Evolutionary conservation across 1,140 invertebrate species (phyloP).

Genomic region (Lordiphosa collinella): DNA sequence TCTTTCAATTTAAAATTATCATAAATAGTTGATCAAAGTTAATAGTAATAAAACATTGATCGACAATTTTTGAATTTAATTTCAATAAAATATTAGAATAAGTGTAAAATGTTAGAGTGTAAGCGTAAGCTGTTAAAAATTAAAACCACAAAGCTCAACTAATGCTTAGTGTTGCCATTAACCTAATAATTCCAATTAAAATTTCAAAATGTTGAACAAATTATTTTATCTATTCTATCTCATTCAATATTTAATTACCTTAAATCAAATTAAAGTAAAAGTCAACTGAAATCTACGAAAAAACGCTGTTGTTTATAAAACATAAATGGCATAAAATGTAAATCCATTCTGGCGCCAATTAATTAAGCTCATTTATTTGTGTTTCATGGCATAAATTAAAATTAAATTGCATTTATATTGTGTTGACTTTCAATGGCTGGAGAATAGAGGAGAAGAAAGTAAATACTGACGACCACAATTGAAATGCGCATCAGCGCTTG

Average conservation of each 20-base stretch:
- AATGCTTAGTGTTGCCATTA: too few species aligned
- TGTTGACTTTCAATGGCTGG: conserved; percentile 11
- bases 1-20: too few species aligned
- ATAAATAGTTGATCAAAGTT: too few species aligned
- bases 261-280: background rate
- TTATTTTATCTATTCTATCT: too few species aligned
- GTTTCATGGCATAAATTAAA: conserved; percentile 40
- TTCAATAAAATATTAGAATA: too few species aligned
- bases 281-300: background rate
- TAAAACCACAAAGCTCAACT: too few species aligned
- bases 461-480: conserved; percentile 29
- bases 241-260: background rate
- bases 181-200: too few species aligned
- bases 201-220: too few species aligned
- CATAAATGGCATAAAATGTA: background rate
- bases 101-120: too few species aligned
- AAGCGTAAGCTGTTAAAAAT: too few species aligned
- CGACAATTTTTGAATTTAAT: too few species aligned
- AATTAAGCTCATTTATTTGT: conserved; percentile 53
- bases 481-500: conserved; percentile 29
- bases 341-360: conserved; percentile 31
- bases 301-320: background rate
- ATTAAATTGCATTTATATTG: conserved; percentile 29
- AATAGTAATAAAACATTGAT: too few species aligned
- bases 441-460: background rate